Base-by-base conservation (phyloP, 2,888 invertebrate species). In the Drosophila neotestacea region DNA sequence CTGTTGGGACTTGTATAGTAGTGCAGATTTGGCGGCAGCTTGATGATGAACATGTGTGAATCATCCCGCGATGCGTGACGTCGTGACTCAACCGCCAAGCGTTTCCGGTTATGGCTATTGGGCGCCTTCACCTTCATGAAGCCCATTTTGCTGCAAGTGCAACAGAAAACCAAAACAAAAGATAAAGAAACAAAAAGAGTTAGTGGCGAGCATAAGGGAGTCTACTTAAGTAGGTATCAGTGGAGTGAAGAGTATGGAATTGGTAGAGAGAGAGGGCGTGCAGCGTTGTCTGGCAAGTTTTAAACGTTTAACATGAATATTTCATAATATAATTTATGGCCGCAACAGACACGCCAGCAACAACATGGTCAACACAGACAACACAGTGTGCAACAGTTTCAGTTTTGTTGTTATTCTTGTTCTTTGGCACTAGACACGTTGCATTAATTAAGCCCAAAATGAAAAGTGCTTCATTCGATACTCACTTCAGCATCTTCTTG, bases 31-130 rank as follows among this genome's bases (percentile, higher is more conserved):
- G 97, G 96, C 0, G 97, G 97, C 55, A 97, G 93, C 91, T 97
- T 97, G 78, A 97, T 96, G 90, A 97, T 95, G 94, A 95, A 97
- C 95, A 97, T 96, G 92, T 96, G 96, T 36, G 97, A 97, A 91
- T 97, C 97, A 78, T 95, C 95, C 0, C 95, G 95, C 76, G 94
- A 92, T 64, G 94, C 94, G 90, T 95, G 95, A 79, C 95, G 94
- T 69, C 96, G 93, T 72, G 96, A 95, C 92, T 96, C 95, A 60
- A 95, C 96, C 0, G 97, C 96, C 70, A 97, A 93, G 22, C 97
- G 94, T 92, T 97, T 97, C 85, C 96, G 93, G 90, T 96, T 96
- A 90, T 96, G 96, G 51, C 96, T 96, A 69, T 95, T 95, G 39
- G 96, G 96, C 85, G 95, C 94, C 81, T 95, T 94, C 51, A 97